Evolutionary conservation across 2,113 vertebrate genomes (phyloP).

Genomic region (Syngnathus scovelli): DNA sequence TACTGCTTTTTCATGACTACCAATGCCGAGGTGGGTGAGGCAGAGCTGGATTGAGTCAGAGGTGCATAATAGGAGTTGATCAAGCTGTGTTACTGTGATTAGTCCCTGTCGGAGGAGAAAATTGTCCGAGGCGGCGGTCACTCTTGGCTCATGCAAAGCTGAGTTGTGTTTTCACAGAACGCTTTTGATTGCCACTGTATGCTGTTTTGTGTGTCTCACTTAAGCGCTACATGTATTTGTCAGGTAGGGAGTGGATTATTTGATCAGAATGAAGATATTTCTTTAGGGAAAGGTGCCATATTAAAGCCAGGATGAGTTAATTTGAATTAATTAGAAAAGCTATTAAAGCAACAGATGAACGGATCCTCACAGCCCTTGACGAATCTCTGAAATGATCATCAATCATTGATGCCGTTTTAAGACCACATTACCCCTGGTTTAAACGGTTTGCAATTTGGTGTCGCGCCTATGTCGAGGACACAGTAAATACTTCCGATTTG

Average conservation of each 20-base stretch:
- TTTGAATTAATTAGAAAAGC: background rate
- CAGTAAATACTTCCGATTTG: background rate
- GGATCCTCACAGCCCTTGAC: background rate
- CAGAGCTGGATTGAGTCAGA: background rate
- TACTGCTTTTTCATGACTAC: background rate
- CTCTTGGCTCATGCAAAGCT: constrained; percentile 3
- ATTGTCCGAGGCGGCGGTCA: background rate
- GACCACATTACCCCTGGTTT: background rate
- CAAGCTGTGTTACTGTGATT: background rate
- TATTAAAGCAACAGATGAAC: background rate
- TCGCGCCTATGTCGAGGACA: background rate
- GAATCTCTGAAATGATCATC: background rate
- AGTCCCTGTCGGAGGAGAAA: constrained; percentile 4
- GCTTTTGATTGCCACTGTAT: constrained; percentile 28
- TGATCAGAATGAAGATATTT: background rate
- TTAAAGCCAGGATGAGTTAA: background rate
- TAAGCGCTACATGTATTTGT: constrained; percentile 6
- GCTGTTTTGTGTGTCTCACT: constrained; percentile 21
- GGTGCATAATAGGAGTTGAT: background rate
- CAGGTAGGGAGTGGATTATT: background rate
- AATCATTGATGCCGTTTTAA: background rate
- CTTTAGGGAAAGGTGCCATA: background rate
- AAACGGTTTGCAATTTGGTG: background rate
- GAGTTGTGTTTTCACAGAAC: background rate
- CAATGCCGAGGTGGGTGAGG: background rate